Base-by-base conservation (phyloP, 1,140 invertebrate genomes). In the Listronotus oregonensis region DNA sequence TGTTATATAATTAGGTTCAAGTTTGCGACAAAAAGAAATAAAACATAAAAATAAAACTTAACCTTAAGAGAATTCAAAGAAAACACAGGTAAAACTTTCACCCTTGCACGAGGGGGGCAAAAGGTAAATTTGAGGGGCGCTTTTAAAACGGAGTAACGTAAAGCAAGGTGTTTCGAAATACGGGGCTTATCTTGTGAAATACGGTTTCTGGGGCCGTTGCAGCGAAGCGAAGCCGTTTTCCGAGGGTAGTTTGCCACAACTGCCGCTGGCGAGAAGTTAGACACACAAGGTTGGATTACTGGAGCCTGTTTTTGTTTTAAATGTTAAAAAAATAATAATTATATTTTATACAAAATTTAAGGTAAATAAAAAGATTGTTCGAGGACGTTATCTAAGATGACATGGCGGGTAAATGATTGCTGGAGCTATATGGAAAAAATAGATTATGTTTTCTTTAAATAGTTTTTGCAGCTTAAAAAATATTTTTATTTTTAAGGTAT, bases 111-210 rank as follows among this genome's bases (percentile, higher is more conserved):
- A 52, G 31, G 49, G 21, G 32, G 21, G 15, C 21, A 44, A 44
- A 51, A 51, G 52, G 43, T 39, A 44, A 42, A 51, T 43, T 43
- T 55, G 27, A 55, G 52, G 49, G 52, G 12, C 8, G 11, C 9
- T 31, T 47, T 69, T 58, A 34, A 37, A 56, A 44, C 14, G 17
- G 37, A n/a, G 54, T 42, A 44, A 42, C 39, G 11, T 9, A 32
- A 50, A 61, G 46, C 46, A 61, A 61, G 58, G 58, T 61, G 58
- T 61, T 61, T 61, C 58, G 58, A 43, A 51, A 52, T 51, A 61
- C 49, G 64, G 64, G 64, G 68, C 64, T 67, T 70, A 69, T 69
- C 67, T 66, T 17, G 50, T 69, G 47, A 69, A 69, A 65, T 69
- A 69, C 64, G 67, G 64, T 58, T 66, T 64, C 44, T 37, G 44